Base-by-base conservation (phyloP, 2,888 invertebrate species). In the Leucania comma region DNA sequence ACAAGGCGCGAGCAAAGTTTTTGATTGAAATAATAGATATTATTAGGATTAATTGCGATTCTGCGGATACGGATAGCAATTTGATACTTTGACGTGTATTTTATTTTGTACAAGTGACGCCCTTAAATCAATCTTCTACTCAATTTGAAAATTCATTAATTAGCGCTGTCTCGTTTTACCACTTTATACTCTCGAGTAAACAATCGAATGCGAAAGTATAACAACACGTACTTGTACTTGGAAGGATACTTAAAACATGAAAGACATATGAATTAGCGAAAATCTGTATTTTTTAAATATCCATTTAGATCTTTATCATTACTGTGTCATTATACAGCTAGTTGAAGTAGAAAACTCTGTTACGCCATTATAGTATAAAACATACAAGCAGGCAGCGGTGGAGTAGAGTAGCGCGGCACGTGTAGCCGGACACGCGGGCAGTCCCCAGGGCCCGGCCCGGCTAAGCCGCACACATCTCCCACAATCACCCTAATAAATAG, bases 11-110 rank as follows among this genome's bases (percentile, higher is more conserved):
- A 68, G 56, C 56, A 76, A 83, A 80, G 80, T 83, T 82, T 85
- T 84, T 81, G 76, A 82, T 82, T 83, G 78, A 73, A 78, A 85
- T 85, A 80, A 83, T 83, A 80, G 75, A 75, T 80, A 80, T 80
- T 80, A 83, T 83, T 68, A 73, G 53, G 65, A 85, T 85, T 71
- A 75, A 82, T 80, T 83, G 46, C 74, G 48, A 67, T 59, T 60
- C 65, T 57, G 75, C 53, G 63, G 59, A 72, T 72, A 65, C 57
- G 59, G 66, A 71, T 56, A 69, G 67, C 68, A 65, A 77, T 59
- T 71, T 66, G 42, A 56, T 69, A 68, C 53, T 66, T 24, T 48
- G 60, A 57, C 29, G 42, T 24, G 22, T 59, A 64, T 59, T 75
- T 69, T 66, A 53, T 64, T 66, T 22, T 22, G 42, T 53, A 10